Conservation (phyloP, 2,113 vertebrate genomes). For the Ursus arctos region DNA sequence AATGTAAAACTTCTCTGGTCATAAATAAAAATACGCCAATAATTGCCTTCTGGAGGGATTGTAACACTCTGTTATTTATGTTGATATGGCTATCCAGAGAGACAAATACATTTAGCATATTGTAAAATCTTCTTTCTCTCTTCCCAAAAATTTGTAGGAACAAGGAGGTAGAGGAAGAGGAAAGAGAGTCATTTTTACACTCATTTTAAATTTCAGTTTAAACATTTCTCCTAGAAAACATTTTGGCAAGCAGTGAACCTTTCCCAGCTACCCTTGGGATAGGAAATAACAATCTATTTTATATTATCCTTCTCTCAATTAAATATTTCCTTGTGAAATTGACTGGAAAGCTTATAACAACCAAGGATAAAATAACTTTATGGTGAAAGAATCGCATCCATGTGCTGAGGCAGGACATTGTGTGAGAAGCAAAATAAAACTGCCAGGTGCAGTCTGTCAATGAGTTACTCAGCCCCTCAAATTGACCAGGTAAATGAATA, state of each 20-base stretch:
- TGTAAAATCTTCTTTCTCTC: not conserved
- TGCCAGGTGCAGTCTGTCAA: conserved; percentile 51
- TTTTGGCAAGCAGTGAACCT: conserved; percentile 57
- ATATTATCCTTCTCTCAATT: conserved; percentile 61
- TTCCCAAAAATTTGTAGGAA: conserved; percentile 3
- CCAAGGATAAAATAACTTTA: conserved; percentile 53
- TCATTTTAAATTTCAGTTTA: conserved; percentile 62
- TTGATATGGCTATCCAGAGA: not conserved
- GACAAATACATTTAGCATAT: not conserved
- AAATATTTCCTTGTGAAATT: conserved; percentile 81
- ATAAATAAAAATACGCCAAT: conserved; percentile 14
- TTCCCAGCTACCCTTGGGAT: conserved; percentile 60
- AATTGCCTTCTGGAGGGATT: not conserved
- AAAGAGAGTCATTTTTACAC: not conserved
- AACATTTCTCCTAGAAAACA: conserved; percentile 57
- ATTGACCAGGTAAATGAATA: conserved; percentile 74
- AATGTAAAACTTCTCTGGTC: not conserved
- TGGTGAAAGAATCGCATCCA: not conserved
- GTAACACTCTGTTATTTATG: not conserved
- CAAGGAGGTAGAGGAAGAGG: not conserved
- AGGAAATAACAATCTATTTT: conserved; percentile 72
- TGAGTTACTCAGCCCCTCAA: conserved; percentile 34
- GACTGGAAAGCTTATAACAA: conserved; percentile 64
- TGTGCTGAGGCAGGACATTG: conserved; percentile 38
- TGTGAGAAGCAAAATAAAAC: conserved; percentile 68